Conservation (phyloP, 2,888 invertebrate species). For the Pedicia rivosa region DNA sequence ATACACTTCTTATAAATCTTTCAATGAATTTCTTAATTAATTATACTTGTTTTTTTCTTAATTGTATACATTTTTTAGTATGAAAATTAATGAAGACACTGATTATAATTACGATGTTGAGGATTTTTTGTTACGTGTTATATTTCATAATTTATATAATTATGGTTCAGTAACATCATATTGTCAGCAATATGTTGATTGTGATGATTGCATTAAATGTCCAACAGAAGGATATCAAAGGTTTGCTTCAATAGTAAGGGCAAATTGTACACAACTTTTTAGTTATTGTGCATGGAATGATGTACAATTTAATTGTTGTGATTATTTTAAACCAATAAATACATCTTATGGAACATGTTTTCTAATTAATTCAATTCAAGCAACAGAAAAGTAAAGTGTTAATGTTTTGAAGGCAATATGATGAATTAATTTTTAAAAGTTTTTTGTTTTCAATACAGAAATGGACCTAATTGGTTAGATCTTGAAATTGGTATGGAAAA, state of each 20-base stretch:
- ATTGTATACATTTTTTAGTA: too few relatives aligned
- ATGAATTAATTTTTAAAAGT: not conserved
- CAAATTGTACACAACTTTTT: conserved; percentile 34
- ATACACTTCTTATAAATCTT: too few relatives aligned
- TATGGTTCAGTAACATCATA: conserved; percentile 17
- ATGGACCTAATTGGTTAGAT: conserved; percentile 19
- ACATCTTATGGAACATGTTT: conserved; percentile 45
- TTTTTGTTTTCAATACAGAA: conserved; percentile 1
- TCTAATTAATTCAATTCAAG: conserved; percentile 42
- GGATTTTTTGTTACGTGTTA: conserved; percentile 20
- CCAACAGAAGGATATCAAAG: conserved; percentile 19
- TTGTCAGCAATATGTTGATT: conserved; percentile 16
- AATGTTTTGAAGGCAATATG: not conserved
- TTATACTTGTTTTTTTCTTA: too few relatives aligned
- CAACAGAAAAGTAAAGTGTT: conserved; percentile 29
- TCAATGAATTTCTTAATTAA: too few relatives aligned
- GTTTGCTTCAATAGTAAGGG: conserved; percentile 17
- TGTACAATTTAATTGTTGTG: conserved; percentile 40
- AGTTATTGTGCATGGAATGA: conserved; percentile 37
- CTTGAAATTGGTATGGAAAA: conserved; percentile 17
- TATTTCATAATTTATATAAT: conserved; percentile 24
- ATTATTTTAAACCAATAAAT: conserved; percentile 39
- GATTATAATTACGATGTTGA: conserved; percentile 23
- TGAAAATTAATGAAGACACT: too few relatives aligned
- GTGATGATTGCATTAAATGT: conserved; percentile 20